A percentile compares a stretch with the other conserved stretches of the same genome.
Evolutionary conservation across 2,113 vertebrate species (phyloP).

Genomic region (Vombatus ursinus): DNA sequence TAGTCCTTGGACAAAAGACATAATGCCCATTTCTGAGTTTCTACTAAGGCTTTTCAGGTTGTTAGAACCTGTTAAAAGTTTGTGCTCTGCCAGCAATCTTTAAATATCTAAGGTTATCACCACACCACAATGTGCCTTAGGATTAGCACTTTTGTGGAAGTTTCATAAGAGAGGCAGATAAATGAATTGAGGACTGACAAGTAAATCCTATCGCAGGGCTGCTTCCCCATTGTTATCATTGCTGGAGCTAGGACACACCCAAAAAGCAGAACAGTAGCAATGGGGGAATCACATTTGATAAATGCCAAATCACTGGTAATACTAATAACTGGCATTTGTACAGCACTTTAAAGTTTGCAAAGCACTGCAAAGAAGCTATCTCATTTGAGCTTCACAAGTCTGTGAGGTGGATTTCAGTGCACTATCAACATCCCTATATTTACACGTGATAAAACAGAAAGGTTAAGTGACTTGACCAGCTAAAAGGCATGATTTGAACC

Average conservation of each 20-base stretch:
- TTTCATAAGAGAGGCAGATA: background rate
- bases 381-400: background rate
- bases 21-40: background rate
- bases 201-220: background rate
- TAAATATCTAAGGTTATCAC: background rate
- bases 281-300: background rate
- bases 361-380: background rate
- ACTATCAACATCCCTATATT: background rate
- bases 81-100: background rate
- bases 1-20: background rate
- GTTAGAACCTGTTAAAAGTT: background rate
- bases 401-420: background rate
- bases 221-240: background rate
- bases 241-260: background rate
- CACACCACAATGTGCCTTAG: background rate
- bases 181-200: background rate
- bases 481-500: background rate
- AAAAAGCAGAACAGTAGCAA: background rate
- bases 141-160: background rate
- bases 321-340: background rate
- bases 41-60: background rate
- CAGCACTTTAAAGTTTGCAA: background rate
- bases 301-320: background rate
- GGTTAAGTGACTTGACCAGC: background rate
- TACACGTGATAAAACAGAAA: background rate